Conservation (phyloP, 2,797 vertebrate genomes). For the Botia almorhae region DNA sequence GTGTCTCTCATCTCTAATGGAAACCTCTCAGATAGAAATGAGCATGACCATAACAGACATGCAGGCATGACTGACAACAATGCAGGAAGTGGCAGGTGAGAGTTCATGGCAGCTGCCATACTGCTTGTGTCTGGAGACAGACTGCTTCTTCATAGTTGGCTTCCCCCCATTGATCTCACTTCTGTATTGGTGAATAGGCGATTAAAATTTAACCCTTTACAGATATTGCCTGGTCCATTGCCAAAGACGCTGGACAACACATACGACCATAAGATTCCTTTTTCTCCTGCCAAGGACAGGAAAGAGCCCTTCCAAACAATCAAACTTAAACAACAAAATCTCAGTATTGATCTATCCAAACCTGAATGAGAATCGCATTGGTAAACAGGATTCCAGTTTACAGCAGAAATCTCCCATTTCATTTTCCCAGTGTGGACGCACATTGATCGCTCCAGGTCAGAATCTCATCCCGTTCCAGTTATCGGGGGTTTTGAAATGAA, state of each 20-base stretch:
- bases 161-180: conserved; percentile 70
- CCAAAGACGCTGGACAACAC: too few species aligned
- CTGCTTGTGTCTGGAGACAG: conserved; percentile 36
- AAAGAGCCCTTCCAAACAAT: background rate
- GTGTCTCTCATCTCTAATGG: background rate
- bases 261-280: background rate
- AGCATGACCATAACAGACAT: background rate
- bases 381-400: conserved; percentile 29
- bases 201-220: conserved; percentile 73
- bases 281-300: background rate
- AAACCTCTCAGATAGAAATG: conserved; percentile 15
- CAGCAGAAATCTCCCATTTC: conserved; percentile 8
- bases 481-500: conserved; percentile 19
- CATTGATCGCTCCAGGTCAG: conserved; percentile 32
- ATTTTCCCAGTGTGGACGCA: background rate
- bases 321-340: background rate
- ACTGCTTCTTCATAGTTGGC: conserved; percentile 62
- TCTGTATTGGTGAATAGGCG: conserved; percentile 64
- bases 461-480: conserved; percentile 14
- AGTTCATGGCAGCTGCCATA: conserved; percentile 43
- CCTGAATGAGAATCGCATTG: conserved; percentile 5
- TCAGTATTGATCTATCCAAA: conserved; percentile 15
- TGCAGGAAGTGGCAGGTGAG: background rate
- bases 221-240: conserved; percentile 32
- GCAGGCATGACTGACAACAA: background rate